Evolutionary conservation across 1,140 invertebrate species (phyloP).

Genomic region (Lineus longissimus): DNA sequence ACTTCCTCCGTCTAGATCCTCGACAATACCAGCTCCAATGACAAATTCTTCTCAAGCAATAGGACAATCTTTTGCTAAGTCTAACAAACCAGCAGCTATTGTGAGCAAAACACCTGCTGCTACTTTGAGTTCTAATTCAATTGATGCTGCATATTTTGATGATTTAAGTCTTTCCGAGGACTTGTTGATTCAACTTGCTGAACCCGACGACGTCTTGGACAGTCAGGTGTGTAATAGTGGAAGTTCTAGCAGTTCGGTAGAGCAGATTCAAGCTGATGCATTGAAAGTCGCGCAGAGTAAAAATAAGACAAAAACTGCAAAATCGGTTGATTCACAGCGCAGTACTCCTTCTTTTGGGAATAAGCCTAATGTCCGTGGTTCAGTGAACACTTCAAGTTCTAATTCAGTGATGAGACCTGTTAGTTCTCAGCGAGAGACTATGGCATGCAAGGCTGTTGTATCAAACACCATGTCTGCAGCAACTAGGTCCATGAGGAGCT

Average conservation of each 20-base stretch:
- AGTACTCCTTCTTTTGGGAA: not conserved
- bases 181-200: conserved; percentile 32
- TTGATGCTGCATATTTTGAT: conserved; percentile 4
- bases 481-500: no score
- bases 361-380: not conserved
- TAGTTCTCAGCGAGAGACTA: no score
- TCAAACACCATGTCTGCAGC: no score
- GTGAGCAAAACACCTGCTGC: no score
- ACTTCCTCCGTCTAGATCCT: no score
- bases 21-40: no score
- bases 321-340: not conserved
- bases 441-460: no score
- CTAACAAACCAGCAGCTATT: no score
- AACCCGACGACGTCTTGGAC: conserved; percentile 33
- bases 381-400: not conserved
- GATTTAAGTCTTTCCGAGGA: conserved; percentile 38
- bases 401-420: not conserved
- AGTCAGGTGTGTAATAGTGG: conserved; percentile 20
- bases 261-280: not conserved
- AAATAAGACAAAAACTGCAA: not conserved
- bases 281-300: not conserved
- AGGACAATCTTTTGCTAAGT: no score
- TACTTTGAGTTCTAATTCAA: no score
- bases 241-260: not conserved
- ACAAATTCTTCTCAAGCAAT: no score